phyloP scores from a whole-genome alignment of 1,140 invertebrate genomes.

The Whitmania pigra region DNA sequence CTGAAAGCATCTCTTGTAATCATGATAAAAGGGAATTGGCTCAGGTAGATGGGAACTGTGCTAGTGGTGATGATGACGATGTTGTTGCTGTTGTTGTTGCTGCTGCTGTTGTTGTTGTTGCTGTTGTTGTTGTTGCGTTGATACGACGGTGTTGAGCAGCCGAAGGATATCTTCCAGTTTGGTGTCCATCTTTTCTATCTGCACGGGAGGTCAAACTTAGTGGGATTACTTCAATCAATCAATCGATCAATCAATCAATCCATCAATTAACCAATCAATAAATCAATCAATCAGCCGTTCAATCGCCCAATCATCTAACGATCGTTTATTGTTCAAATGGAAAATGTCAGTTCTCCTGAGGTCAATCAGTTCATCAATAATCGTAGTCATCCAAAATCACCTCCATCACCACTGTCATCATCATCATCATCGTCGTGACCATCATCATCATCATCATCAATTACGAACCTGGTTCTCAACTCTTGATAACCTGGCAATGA shows the following conservation, averaged over 20 bases:
- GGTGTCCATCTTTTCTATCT: constrained; percentile 19
- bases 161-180: constrained; percentile 15
- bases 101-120: constrained; percentile 7
- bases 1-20: constrained; percentile 1
- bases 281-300: too few relatives aligned
- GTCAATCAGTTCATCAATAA: too few relatives aligned
- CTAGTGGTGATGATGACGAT: neutral
- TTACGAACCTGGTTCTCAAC: constrained; percentile 59
- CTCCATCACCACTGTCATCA: too few relatives aligned
- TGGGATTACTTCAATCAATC: too few relatives aligned
- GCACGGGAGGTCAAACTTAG: neutral
- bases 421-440: too few relatives aligned
- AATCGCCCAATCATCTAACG: too few relatives aligned
- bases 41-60: neutral
- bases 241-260: neutral
- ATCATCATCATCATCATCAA: too few relatives aligned
- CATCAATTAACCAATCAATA: neutral
- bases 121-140: constrained; percentile 11
- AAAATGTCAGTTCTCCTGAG: too few relatives aligned
- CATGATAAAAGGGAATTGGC: neutral
- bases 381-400: too few relatives aligned
- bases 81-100: neutral
- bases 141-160: constrained; percentile 12
- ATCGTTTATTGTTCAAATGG: too few relatives aligned
- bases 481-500: constrained; percentile 58